Percentiles rank a stretch among this genome's conserved stretches.
Evolutionary conservation across 1,140 invertebrate species (phyloP).

Genomic region (Piezodorus guildinii): DNA sequence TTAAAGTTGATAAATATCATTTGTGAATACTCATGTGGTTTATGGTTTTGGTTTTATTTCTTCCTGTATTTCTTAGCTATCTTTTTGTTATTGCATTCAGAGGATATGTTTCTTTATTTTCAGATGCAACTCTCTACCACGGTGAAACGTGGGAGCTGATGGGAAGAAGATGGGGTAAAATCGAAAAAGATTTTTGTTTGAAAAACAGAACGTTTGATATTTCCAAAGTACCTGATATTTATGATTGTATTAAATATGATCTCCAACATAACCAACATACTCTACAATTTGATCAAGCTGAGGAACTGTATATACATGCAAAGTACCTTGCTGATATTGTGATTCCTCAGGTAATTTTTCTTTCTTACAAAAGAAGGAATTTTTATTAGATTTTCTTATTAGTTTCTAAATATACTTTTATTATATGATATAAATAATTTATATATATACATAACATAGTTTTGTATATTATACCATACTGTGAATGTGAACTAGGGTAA

Average conservation of each 20-base stretch:
- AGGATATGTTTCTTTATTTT: slow-evolving; percentile 30
- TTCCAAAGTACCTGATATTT: slow-evolving; percentile 98
- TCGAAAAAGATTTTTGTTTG: slow-evolving; percentile 95
- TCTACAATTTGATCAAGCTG: slow-evolving; percentile 83
- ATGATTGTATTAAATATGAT: slow-evolving; percentile 99
- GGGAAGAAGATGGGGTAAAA: slow-evolving; percentile 94
- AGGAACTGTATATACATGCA: slow-evolving; percentile 88
- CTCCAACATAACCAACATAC: slow-evolving; percentile 95
- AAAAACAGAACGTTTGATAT: slow-evolving; percentile 92
- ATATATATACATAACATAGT: too few species aligned
- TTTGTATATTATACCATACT: too few species aligned
- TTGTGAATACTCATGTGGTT: too few species aligned
- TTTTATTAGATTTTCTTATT: too few species aligned
- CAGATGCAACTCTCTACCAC: slow-evolving; percentile 86
- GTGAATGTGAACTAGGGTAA: too few species aligned
- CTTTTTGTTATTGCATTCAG: too few species aligned
- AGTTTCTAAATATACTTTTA: too few species aligned
- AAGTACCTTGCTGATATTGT: slow-evolving; percentile 96
- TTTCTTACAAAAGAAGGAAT: too few species aligned
- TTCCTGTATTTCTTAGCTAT: too few species aligned
- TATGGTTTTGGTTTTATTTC: too few species aligned
- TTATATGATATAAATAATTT: too few species aligned
- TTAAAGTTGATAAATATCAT: too few species aligned
- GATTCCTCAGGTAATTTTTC: slow-evolving; percentile 77
- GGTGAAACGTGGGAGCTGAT: slow-evolving; percentile 99